Conservation (phyloP, 2,113 vertebrate species). For the Microcebus murinus region DNA sequence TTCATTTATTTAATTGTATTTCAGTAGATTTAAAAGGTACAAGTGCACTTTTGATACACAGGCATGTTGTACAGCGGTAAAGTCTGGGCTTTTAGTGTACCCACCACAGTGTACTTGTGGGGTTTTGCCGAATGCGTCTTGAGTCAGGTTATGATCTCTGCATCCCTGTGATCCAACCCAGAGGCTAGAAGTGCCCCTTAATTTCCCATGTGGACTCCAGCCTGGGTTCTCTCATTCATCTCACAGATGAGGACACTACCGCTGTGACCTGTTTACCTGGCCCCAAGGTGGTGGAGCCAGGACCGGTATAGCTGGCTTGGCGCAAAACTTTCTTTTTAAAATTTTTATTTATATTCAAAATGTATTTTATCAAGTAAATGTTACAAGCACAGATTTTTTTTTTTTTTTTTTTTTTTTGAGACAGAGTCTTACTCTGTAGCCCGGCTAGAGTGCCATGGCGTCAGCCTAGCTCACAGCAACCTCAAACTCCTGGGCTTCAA, state of each 20-base stretch:
- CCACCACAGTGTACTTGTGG: not conserved
- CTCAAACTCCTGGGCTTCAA: no score
- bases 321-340: not conserved
- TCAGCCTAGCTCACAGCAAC: no score
- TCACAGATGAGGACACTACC: not conserved
- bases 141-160: not conserved
- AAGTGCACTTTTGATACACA: no score
- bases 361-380: not conserved
- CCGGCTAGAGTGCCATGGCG: no score
- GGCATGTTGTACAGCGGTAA: no score
- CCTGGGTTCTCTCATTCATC: not conserved
- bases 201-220: not conserved
- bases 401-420: not conserved
- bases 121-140: rapidly evolving
- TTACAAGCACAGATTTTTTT: no score
- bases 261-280: not conserved
- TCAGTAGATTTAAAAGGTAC: no score
- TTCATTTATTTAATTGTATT: no score
- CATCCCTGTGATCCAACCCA: not conserved
- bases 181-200: not conserved
- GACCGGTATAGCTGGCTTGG: no score
- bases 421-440: no score
- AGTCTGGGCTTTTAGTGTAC: no score
- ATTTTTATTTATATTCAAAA: not conserved
- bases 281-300: not conserved